Percentiles rank a stretch among this genome's conserved stretches.
These are phyloP conservation scores for Eriosoma lanigerum DNA, from an alignment of 1,140 invertebrate species.

Conservation along the genomic window DNA sequence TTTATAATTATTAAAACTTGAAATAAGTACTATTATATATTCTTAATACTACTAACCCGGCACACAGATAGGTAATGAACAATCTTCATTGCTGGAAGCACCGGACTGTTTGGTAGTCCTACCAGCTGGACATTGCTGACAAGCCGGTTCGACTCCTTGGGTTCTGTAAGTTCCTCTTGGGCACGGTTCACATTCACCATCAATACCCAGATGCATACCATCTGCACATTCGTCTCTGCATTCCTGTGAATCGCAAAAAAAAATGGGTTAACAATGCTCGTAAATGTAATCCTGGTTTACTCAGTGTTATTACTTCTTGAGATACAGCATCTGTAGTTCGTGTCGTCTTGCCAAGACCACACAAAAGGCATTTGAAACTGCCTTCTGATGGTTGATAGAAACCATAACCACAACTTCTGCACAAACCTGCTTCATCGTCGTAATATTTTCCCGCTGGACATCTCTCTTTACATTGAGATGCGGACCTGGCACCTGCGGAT, in stretches of 20 bases:
- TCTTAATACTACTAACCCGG: conserved; percentile 62
- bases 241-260: conserved; percentile 62
- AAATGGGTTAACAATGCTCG: not conserved
- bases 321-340: conserved; percentile 88
- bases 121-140: conserved; percentile 82
- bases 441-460: conserved; percentile 91
- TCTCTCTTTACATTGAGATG: conserved; percentile 88
- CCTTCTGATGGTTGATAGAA: conserved; percentile 91
- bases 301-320: conserved; percentile 60
- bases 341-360: conserved; percentile 90
- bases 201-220: conserved; percentile 81
- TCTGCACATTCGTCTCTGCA: conserved; percentile 89
- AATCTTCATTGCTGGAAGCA: conserved; percentile 83
- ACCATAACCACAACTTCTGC: conserved; percentile 88
- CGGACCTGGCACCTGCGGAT: conserved; percentile 79
- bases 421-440: conserved; percentile 80
- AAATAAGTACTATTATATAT: too few relatives aligned
- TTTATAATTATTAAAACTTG: too few relatives aligned
- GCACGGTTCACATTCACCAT: conserved; percentile 91
- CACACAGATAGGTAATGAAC: conserved; percentile 83
- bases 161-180: conserved; percentile 87
- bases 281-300: too few relatives aligned
- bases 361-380: conserved; percentile 84
- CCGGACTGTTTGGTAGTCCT: conserved; percentile 84
- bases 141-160: conserved; percentile 83